Evolutionary conservation across 2,888 invertebrate genomes (phyloP), one percentile per base, ranked within the genome.

Genomic region (Agriotes lineatus): DNA sequence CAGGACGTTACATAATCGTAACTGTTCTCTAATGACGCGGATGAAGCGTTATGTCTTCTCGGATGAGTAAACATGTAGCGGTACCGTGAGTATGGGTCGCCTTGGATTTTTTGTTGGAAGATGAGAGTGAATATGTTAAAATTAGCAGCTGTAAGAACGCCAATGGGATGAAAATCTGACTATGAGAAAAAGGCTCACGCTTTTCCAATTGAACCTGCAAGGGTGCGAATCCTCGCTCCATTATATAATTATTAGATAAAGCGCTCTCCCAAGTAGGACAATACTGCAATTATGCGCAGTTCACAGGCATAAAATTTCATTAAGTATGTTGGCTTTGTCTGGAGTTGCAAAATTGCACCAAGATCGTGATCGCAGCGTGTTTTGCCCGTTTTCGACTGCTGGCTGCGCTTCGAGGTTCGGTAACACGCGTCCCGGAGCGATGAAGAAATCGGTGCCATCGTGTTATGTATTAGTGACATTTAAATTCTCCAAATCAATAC

Each of bases 171-270:
- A n/a, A n/a, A n/a, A n/a, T n/a, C n/a, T n/a, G n/a, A n/a, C n/a
- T 42, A 48, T 48, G 48, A 48, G 48, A 48, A 48, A 45, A 12
- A 20, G 20, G 5, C 16, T 16, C 48, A 20, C 12, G 14, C 48
- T 14, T 52, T 52, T 52, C 52, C 16, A 50, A 50, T 50, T 33
- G 50, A 6, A 33, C 10, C 39, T 56, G n/a, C 39, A 39, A 39
- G 56, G 56, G 56, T 56, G 56, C 19, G 64, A 54, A 54, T 37
- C 25, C 42, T 61, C 52, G 22, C 20, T 37, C 33, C 25, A 63
- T 63, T 64, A 64, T 64, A 64, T 64, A 67, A 62, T 62, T 62
- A 62, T 62, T 67, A 37, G 44, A 54, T 60, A 56, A 57, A 67
- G 25, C 57, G 30, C 52, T 67, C 67, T 67, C 67, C 39, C 67